Base-by-base conservation (phyloP, 2,797 vertebrate genomes). In the Anniella stebbinsi region DNA sequence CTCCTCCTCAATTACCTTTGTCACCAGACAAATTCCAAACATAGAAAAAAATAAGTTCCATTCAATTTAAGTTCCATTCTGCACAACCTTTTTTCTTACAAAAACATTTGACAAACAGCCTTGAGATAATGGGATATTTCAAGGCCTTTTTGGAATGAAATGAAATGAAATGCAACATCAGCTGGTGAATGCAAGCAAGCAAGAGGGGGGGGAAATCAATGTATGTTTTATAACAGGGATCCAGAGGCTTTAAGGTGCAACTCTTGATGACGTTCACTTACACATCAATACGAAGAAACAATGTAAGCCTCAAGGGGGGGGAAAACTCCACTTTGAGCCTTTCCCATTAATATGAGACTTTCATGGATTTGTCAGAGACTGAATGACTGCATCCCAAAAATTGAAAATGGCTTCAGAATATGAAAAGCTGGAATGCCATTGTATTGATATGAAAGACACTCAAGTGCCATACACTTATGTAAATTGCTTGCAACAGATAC, bases 221-320 rank as follows among this genome's bases (percentile, higher is more conserved):
- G 48, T 10, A 48, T 36, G 28, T 33, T 48, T 72, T 41, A 11
- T 89, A 88, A 72, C 0, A 12, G 6, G 45, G 51, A 54, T 72
- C 92, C 89, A 72, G 73, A 86, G 83, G 23, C 41, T 91, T 13
- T 81, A 21, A 86, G 23, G 45, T 69, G 76, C 90, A 84, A 72
- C 45, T 75, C 1, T 80, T 36, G 75, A 2, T 72, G 7, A 57
- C 51, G 57, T 63, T 88, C 4, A 0, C 36, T 89, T 63, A 72
- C 38, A 73, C 48, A 70, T 72, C 21, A 45, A 28, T 63, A 80
- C 70, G n/a, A 73, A 81, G 69, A 80, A 81, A 6, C 23, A 30
- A 36, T 92, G 4, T 72, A 76, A 48, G 2, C 30, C 17, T 38
- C 25, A 77, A 72, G 86, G n/a, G n/a, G n/a, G n/a, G n/a, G n/a